These are phyloP conservation scores for Nymphalis urticae DNA, from an alignment of 2,888 invertebrate genomes.

Conservation along the genomic window DNA sequence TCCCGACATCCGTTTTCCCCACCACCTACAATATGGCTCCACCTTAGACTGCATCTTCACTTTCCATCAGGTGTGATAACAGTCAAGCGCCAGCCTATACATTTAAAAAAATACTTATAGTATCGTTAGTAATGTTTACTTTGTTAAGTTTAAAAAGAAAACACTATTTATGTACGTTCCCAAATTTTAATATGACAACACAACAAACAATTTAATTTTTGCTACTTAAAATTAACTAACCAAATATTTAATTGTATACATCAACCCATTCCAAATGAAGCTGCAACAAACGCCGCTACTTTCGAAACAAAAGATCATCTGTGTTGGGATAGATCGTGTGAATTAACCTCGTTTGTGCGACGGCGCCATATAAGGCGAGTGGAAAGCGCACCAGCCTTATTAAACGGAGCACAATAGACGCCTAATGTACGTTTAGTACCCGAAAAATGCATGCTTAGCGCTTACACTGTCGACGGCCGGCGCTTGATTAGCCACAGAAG, in stretches of 20 bases:
- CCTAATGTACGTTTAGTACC: conserved; percentile 46
- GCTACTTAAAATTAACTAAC: no score
- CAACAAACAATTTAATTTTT: no score
- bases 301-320: conserved; percentile 37
- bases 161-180: no score
- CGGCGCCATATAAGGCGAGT: conserved; percentile 55
- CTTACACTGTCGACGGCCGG: conserved; percentile 31
- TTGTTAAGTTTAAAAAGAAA: no score
- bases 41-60: no score
- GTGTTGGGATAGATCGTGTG: conserved; percentile 49
- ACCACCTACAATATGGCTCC: no score
- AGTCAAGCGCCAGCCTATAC: no score
- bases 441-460: conserved; percentile 39
- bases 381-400: conserved; percentile 59
- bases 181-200: no score
- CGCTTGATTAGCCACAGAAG: conserved; percentile 38
- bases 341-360: conserved; percentile 59
- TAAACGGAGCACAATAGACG: conserved; percentile 57
- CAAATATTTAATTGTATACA: neutral
- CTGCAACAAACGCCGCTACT: conserved; percentile 18
- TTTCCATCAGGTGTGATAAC: no score
- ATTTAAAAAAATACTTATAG: no score
- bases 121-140: no score
- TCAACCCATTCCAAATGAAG: conserved; percentile 23
- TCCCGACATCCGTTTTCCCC: no score